Base-by-base conservation (phyloP, 2,797 vertebrate genomes). In the Hemibagrus guttatus region DNA sequence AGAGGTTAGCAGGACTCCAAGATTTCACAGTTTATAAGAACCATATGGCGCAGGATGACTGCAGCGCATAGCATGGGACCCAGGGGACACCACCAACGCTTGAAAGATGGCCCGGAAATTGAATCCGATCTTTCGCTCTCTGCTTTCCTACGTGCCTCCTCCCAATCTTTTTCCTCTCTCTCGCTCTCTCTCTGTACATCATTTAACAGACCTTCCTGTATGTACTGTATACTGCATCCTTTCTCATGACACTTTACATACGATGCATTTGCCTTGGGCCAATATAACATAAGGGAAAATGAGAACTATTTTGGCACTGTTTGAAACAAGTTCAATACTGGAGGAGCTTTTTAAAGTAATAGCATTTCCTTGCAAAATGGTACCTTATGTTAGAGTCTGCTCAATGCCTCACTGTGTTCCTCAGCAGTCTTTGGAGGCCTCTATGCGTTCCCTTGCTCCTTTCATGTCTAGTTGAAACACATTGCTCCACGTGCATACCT, bases 11-110 rank as follows among this genome's bases (percentile, higher is more conserved):
- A 71, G 76, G 85, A 84, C 87, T 86, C 78, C 69, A 82, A 42
- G 74, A 91, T 87, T 90, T 91, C 89, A 89, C 88, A 91, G 90
- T 90, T 91, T 91, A 91, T 88, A 88, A 83, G 86, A 91, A 91
- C 89, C 89, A 91, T 90, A 88, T 90, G 88, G 87, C n/a, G 71
- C 87, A 88, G 88, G 83, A 90, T 88, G 90, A 89, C 89, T 91
- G 89, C 86, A 89, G 89, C 86, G 64, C 87, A 88, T 89, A 89
- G 87, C 85, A 86, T 21, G 26, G 85, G 84, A 90, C 84, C 87
- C 88, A 88, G 80, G 89, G 89, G 90, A 87, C 87, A 84, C 59
- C 81, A 58, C 82, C 78, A 71, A 69, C 63, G 63, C 86, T 83
- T 89, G 88, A 89, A 85, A 86, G 84, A 92, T 90, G 88, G 86